Evolutionary conservation across 1,140 invertebrate genomes (phyloP).

Genomic region (Prorops nasuta): DNA sequence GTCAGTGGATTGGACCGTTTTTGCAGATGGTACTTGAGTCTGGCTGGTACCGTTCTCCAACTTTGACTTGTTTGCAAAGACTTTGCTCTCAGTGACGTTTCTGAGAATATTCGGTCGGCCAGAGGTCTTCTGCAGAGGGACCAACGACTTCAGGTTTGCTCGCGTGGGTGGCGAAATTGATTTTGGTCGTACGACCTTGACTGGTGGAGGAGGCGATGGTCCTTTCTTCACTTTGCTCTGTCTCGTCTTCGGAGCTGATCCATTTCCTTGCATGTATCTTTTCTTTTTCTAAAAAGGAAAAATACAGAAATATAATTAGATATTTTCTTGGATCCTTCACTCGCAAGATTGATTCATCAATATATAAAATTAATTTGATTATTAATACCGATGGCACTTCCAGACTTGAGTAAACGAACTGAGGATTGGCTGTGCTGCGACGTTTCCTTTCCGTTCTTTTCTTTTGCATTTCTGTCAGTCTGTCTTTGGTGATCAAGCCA

Average conservation of each 20-base stretch:
- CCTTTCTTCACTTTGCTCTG: conserved; percentile 51
- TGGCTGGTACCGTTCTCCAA: conserved; percentile 30
- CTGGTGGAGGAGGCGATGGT: conserved; percentile 44
- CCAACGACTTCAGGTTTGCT: conserved; percentile 31
- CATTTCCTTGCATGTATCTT: conserved; percentile 46
- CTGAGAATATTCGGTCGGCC: conserved; percentile 37
- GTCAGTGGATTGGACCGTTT: conserved; percentile 45
- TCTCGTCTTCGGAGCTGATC: conserved; percentile 54
- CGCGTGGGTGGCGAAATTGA: conserved; percentile 24
- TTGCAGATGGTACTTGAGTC: conserved; percentile 36
- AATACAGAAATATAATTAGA: conserved; percentile 14
- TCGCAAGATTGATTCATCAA: too few relatives aligned
- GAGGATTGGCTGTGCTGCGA: conserved; percentile 58
- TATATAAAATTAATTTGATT: conserved; percentile 11
- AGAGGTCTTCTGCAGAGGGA: conserved; percentile 30
- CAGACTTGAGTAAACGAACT: conserved; percentile 57
- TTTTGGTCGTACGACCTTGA: conserved; percentile 21
- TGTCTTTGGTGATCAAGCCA: conserved; percentile 50
- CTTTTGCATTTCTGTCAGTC: conserved; percentile 54
- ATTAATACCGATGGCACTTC: conserved; percentile 43
- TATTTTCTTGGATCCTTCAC: too few relatives aligned
- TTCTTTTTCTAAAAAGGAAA: conserved; percentile 57
- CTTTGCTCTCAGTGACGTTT: conserved; percentile 35
- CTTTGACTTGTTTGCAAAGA: conserved; percentile 29
- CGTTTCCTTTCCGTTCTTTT: conserved; percentile 57